Evolutionary conservation across 2,113 vertebrate genomes (phyloP).

Genomic region (Benitochromis conjunctus): DNA sequence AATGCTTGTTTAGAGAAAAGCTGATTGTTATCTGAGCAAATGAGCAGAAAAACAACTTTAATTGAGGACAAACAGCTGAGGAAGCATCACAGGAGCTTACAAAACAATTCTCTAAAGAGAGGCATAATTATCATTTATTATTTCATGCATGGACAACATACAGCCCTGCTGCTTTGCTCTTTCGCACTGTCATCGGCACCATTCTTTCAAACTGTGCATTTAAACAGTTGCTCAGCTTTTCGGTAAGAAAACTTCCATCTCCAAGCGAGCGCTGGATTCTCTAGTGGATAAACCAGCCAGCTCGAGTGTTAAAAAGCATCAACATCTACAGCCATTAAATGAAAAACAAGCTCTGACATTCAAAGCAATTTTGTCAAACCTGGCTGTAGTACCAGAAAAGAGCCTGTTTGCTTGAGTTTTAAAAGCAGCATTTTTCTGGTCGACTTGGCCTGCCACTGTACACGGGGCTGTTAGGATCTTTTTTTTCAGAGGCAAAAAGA

Average conservation of each 20-base stretch:
- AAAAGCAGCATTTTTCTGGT: conserved; percentile 2
- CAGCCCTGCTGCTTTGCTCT: not conserved
- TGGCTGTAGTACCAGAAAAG: not conserved
- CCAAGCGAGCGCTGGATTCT: not conserved
- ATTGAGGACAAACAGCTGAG: conserved; percentile 53
- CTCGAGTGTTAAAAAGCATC: not conserved
- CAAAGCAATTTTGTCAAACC: not conserved
- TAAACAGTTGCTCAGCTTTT: conserved; percentile 2
- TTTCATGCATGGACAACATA: conserved; percentile 16
- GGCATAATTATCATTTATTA: conserved; percentile 38
- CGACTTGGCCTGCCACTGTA: not conserved
- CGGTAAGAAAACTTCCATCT: not conserved
- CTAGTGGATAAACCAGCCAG: not conserved
- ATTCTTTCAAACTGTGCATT: not conserved
- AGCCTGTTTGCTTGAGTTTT: not conserved
- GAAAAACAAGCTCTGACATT: conserved; percentile 3
- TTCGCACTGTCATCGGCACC: not conserved
- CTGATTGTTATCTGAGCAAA: conserved; percentile 46
- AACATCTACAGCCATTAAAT: not conserved
- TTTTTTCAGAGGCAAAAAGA: not conserved
- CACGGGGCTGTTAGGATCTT: not conserved
- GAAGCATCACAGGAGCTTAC: conserved; percentile 25
- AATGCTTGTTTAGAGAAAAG: conserved; percentile 35
- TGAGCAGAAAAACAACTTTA: conserved; percentile 44
- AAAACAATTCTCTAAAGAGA: conserved; percentile 41